Evolutionary conservation across 1,140 invertebrate species (phyloP).

Genomic region (Drosophila yakuba): DNA sequence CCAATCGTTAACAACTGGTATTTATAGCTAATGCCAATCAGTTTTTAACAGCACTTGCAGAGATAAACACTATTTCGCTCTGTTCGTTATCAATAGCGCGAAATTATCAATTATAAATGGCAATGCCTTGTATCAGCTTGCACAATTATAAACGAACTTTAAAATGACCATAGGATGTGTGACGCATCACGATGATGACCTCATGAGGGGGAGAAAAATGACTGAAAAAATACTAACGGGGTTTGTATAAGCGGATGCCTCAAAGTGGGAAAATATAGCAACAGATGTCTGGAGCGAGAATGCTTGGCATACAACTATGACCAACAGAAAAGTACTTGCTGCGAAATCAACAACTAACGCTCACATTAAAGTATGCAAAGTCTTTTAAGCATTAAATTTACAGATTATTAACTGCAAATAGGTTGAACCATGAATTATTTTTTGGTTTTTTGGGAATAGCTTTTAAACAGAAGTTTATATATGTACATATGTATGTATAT

Average conservation of each 20-base stretch:
- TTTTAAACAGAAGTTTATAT: not conserved
- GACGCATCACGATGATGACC: slow-evolving; percentile 44
- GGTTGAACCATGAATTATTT: too few relatives aligned
- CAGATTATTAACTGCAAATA: not conserved
- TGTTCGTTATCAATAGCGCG: slow-evolving; percentile 16
- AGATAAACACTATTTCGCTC: slow-evolving; percentile 28
- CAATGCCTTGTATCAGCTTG: slow-evolving; percentile 18
- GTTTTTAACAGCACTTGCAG: slow-evolving; percentile 9
- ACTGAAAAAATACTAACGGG: not conserved
- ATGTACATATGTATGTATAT: not conserved
- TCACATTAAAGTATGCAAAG: too few relatives aligned
- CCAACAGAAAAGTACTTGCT: not conserved
- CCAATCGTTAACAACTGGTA: slow-evolving; percentile 1
- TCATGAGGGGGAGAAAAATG: slow-evolving; percentile 22
- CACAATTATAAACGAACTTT: slow-evolving; percentile 16
- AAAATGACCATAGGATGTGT: slow-evolving; percentile 21
- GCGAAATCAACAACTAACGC: not conserved
- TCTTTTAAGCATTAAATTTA: too few relatives aligned
- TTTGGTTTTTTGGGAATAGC: not conserved
- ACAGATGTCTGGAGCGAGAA: slow-evolving; percentile 17
- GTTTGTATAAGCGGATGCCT: not conserved
- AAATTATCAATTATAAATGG: slow-evolving; percentile 27
- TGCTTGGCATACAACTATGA: too few relatives aligned
- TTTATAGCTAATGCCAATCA: slow-evolving; percentile 23
- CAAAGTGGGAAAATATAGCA: slow-evolving; percentile 1